Percentiles rank a stretch among this genome's conserved stretches.
Evolutionary conservation across 1,140 invertebrate genomes (phyloP).

Genomic region (Triops cancriformis): DNA sequence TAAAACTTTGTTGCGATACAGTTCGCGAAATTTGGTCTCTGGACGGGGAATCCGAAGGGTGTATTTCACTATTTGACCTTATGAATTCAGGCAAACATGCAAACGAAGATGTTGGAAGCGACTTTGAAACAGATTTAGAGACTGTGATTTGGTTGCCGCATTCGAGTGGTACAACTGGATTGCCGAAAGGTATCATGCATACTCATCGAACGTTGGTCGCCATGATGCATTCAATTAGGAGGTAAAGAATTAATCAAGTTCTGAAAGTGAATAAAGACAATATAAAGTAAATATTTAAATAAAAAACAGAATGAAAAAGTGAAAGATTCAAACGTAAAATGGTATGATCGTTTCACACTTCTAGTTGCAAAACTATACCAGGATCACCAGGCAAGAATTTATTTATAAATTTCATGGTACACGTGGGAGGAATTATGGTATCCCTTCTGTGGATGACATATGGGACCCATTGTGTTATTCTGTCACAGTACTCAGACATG

Average conservation of each 20-base stretch:
- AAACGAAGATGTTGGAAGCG: neutral
- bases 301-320: too few relatives aligned
- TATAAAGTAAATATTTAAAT: too few relatives aligned
- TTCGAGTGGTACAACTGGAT: conserved; percentile 30
- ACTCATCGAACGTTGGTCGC: conserved; percentile 18
- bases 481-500: neutral
- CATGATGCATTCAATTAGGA: neutral
- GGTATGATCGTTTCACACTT: neutral
- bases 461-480: neutral
- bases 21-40: neutral
- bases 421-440: neutral
- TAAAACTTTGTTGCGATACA: neutral
- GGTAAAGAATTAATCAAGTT: neutral
- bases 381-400: neutral
- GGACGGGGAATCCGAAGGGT: neutral
- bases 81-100: neutral
- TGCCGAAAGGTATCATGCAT: conserved; percentile 36
- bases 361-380: neutral
- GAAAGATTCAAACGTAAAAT: too few relatives aligned
- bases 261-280: too few relatives aligned
- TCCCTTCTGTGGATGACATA: neutral
- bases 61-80: neutral
- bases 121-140: neutral
- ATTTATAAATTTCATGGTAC: conserved; percentile 13
- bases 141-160: conserved; percentile 27